phyloP scores from a whole-genome alignment of 1,140 invertebrate species.

The Colletes gigas region DNA sequence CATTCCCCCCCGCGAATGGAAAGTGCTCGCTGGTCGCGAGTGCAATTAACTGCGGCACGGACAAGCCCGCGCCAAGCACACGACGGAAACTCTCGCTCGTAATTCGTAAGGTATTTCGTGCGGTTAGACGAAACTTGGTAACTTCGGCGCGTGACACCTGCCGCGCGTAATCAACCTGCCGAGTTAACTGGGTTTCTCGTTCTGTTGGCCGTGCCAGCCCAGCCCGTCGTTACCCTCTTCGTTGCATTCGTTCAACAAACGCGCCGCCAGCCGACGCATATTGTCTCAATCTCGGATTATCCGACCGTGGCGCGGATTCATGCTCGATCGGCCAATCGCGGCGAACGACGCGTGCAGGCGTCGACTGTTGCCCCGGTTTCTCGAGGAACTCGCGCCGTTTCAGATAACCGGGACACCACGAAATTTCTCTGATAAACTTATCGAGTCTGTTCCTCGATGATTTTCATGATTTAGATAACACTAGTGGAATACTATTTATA shows the following conservation, averaged over 20 bases:
- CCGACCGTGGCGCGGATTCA: constrained; percentile 36
- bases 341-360: constrained; percentile 6
- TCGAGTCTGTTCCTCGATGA: too few species aligned
- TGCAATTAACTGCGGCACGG: constrained; percentile 60
- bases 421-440: neutral
- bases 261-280: constrained; percentile 40
- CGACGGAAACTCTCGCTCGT: constrained; percentile 51
- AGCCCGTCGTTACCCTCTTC: neutral
- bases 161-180: constrained; percentile 68
- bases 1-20: constrained; percentile 22
- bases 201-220: constrained; percentile 37
- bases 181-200: constrained; percentile 65
- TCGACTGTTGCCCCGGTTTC: neutral
- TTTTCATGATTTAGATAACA: too few species aligned
- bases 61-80: constrained; percentile 23
- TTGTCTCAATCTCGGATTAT: constrained; percentile 57
- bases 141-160: constrained; percentile 67
- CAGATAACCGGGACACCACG: neutral
- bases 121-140: constrained; percentile 61
- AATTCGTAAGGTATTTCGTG: constrained; percentile 65
- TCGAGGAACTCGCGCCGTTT: neutral
- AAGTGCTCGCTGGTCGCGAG: constrained; percentile 45
- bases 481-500: too few species aligned
- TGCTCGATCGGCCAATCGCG: constrained; percentile 51
- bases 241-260: constrained; percentile 24